Evolutionary conservation across 2,888 invertebrate species (phyloP).

Genomic region (Phengaris arion): DNA sequence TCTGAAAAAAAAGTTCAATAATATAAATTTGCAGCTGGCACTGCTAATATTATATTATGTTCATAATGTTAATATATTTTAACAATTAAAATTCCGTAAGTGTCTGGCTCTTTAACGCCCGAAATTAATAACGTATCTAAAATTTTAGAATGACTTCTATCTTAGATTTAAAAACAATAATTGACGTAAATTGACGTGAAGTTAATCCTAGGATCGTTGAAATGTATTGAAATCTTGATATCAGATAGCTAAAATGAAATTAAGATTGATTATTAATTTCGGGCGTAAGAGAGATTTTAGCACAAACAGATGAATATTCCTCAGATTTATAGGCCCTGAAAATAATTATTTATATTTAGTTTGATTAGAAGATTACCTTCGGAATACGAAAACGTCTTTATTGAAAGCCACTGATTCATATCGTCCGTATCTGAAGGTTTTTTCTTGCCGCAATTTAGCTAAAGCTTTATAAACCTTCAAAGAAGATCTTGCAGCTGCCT

Average conservation of each 20-base stretch:
- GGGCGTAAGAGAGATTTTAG: neutral
- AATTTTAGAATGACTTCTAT: too few relatives aligned
- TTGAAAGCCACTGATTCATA: conserved; percentile 76
- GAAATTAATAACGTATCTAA: too few relatives aligned
- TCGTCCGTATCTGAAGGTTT: conserved; percentile 75
- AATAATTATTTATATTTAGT: neutral
- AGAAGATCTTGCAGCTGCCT: conserved; percentile 71
- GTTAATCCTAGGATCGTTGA: too few relatives aligned
- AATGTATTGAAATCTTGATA: too few relatives aligned
- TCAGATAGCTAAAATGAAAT: too few relatives aligned
- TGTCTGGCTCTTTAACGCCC: neutral
- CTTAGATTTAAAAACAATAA: too few relatives aligned
- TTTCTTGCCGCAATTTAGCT: conserved; percentile 72
- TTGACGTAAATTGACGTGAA: too few relatives aligned
- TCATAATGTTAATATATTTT: neutral
- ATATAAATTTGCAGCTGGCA: neutral
- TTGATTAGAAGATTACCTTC: conserved; percentile 57
- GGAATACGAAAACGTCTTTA: conserved; percentile 77
- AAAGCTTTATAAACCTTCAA: conserved; percentile 81
- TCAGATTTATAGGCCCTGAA: neutral
- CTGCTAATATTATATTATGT: neutral
- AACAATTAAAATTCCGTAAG: neutral
- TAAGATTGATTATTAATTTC: too few relatives aligned
- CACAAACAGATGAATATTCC: neutral
- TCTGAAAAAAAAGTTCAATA: conserved; percentile 45